Conservation (phyloP, 2,797 vertebrate species). For the Delichon dasypus region DNA sequence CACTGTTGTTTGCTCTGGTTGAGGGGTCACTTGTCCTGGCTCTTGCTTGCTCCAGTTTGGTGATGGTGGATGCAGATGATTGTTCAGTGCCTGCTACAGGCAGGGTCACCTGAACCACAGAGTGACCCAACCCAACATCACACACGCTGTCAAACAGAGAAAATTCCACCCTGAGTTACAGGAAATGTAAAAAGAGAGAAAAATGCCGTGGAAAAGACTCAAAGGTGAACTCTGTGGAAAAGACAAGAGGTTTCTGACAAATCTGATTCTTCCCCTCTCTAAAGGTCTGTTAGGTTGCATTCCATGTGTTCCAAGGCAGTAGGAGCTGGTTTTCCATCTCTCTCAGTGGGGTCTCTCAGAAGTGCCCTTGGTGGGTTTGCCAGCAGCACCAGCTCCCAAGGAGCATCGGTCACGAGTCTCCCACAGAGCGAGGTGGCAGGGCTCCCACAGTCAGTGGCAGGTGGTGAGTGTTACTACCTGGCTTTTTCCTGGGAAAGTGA, state of each 20-base stretch:
- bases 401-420: fast-evolving
- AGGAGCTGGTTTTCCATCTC: background rate
- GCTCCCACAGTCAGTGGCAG: background rate
- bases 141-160: background rate
- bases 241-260: background rate
- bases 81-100: background rate
- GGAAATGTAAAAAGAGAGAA: background rate
- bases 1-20: background rate
- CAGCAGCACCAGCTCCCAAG: background rate
- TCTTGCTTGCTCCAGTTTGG: background rate
- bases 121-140: background rate
- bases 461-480: background rate
- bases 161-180: background rate
- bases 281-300: too few relatives aligned
- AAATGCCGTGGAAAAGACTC: background rate
- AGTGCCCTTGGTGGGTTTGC: background rate
- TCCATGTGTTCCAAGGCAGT: background rate
- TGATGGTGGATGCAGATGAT: background rate
- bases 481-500: background rate
- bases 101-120: background rate
- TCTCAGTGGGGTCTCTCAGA: background rate
- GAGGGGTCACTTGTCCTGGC: background rate
- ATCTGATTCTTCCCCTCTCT: background rate
- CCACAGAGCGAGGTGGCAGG: background rate
- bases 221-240: background rate